Base-by-base conservation (phyloP, 1,140 invertebrate genomes). In the Heliconius congener region DNA sequence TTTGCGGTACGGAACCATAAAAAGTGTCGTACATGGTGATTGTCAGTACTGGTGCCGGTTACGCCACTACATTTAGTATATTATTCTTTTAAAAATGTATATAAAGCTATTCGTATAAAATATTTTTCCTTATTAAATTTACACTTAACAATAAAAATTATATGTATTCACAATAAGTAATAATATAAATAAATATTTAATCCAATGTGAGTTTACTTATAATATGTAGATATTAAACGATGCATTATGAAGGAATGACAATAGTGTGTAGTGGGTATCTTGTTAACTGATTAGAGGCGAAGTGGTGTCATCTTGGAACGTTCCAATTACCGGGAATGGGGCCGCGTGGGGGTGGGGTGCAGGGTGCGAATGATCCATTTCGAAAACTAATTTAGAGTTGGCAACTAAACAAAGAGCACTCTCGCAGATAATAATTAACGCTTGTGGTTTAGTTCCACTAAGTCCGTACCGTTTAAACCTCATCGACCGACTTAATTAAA, bases 331-430 rank as follows among this genome's bases (percentile, higher is more conserved):
- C 83, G 90, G 86, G 80, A 87, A 83, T 79, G 86, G 83, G 81
- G 83, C 80, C 77, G 77, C 72, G 75, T 74, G 42, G 13, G 86
- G 76, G 80, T 60, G 83, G 83, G 88, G 84, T 81, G 81, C 79
- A 85, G 91, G 92, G 91, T 91, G 92, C 88, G 93, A 94, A 93
- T 93, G 93, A 94, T 94, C 93, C 92, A 94, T 94, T 94, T 93
- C 93, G 91, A 94, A 94, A 94, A 94, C 93, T 94, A 94, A 94
- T 94, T 94, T 94, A 93, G 93, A 94, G 93, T 94, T 94, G 91
- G 93, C 91, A 94, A 94, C 93, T 94, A 94, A 94, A 94, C 93
- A 94, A 94, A 91, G 93, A 93, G 91, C 92, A 93, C 92, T 94
- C 88, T 93, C 90, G 85, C 92, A 93, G 92, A 94, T 94, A 94